A percentile compares a stretch with the other conserved stretches of the same genome.
These are phyloP conservation scores for Sciurus vulgaris DNA, from an alignment of 2,797 vertebrate genomes.

Conservation along the genomic window DNA sequence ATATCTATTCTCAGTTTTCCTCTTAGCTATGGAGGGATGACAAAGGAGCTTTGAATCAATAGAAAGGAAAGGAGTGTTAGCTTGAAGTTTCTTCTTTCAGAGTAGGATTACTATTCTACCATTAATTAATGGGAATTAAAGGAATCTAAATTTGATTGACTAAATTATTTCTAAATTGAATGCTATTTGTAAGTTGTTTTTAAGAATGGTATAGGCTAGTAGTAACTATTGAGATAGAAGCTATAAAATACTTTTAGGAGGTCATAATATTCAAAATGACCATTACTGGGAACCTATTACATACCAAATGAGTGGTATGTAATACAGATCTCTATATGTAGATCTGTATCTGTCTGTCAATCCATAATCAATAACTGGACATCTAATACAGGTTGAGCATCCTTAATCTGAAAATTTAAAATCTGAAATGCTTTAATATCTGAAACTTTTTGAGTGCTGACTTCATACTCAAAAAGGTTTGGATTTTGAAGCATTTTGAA, in stretches of 20 bases:
- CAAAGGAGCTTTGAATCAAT: background rate
- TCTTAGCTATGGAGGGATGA: background rate
- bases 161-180: constrained; percentile 41
- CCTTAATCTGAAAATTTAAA: background rate
- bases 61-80: background rate
- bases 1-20: constrained; percentile 8
- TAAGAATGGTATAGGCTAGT: constrained; percentile 34
- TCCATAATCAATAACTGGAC: background rate
- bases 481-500: background rate
- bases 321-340: background rate
- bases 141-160: background rate
- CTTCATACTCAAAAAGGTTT: background rate
- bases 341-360: constrained; percentile 50
- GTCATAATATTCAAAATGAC: background rate
- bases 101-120: background rate
- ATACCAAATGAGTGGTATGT: background rate
- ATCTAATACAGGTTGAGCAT: background rate
- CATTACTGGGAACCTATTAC: constrained; percentile 8
- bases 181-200: constrained; percentile 30
- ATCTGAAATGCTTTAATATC: background rate
- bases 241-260: constrained; percentile 4
- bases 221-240: constrained; percentile 41
- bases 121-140: constrained; percentile 21
- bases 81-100: constrained; percentile 27
- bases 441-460: background rate